Evolutionary conservation across 2,113 vertebrate species (phyloP), one percentile per base, ranked within the genome.

Genomic region (Nibea coibor): DNA sequence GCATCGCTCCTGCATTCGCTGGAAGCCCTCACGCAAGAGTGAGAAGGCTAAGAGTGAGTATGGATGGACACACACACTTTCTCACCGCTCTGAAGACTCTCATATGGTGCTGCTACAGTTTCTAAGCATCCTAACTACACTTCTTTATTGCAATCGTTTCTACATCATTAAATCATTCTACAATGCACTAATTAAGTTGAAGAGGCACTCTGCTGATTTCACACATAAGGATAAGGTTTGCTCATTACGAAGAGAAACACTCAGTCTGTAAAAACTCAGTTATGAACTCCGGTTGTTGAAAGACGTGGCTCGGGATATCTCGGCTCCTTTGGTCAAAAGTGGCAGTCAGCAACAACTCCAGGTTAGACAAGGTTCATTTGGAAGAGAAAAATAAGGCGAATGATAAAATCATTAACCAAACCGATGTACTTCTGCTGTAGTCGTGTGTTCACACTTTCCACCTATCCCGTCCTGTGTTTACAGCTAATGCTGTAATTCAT

Each of bases 1-100:
- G 64, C 97, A 99, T 91, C 95, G 98, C 48, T 97, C 96, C 62
- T 97, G 98, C 89, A 97, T 99, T 83, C 96, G 97, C 83, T 99
- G 98, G 98, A 96, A 96, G 80, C 98, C 98, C 0, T 99, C 98
- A 70, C 94, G 98, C 57, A 99, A 99, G 92, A 98, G 96, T 0
- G 98, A 99, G 87, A 99, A 98, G 91, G 98, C 98, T 57, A 99
- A 99, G 95, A 99, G 98, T 99, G 96, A 97, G 93, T 88, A 82
- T 75, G 51, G 48, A 51, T 14, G 43, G 43, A 72, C 26, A 28
- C 26, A 31, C 15, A n/a, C 2, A 31, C 3, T 64, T 15, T 42
- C 10, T 14, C 59, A n/a, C 61, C 24, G 35, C 35, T 14, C 39
- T 63, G 19, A 10, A 22, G 20, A 24, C 20, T 64, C 39, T 43